phyloP scores from a whole-genome alignment of 2,797 vertebrate genomes.

The Pangasius djambal region DNA sequence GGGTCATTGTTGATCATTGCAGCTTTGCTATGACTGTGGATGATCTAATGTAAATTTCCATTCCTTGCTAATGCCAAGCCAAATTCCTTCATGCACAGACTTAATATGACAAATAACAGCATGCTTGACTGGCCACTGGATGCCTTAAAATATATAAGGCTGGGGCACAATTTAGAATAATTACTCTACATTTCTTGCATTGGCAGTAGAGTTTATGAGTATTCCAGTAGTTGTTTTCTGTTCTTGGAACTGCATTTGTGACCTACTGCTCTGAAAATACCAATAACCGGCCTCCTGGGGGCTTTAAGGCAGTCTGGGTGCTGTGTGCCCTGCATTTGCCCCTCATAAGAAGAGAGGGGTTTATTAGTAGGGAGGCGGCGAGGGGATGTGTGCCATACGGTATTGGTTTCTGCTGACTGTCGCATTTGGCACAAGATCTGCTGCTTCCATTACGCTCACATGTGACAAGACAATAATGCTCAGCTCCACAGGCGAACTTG shows the following conservation, averaged over 20 bases:
- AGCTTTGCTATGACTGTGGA: conserved; percentile 55
- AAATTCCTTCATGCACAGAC: conserved; percentile 36
- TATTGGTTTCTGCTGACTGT: conserved; percentile 59
- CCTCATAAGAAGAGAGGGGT: conserved; percentile 25
- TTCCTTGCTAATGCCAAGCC: conserved; percentile 64
- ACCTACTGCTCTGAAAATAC: conserved; percentile 51
- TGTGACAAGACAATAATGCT: conserved; percentile 58
- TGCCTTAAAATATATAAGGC: conserved; percentile 65
- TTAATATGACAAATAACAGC: conserved; percentile 66
- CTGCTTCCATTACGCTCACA: conserved; percentile 67
- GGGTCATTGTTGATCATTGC: conserved; percentile 9
- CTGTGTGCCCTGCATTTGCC: conserved; percentile 52
- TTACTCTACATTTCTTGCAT: conserved; percentile 50
- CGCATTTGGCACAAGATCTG: conserved; percentile 53
- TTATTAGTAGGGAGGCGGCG: conserved; percentile 23
- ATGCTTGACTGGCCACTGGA: conserved; percentile 68
- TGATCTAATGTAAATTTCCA: conserved; percentile 67
- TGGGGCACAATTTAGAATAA: conserved; percentile 67
- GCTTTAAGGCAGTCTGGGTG: conserved; percentile 39
- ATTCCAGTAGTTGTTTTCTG: conserved; percentile 46
- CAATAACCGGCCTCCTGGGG: conserved; percentile 49
- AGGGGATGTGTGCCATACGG: conserved; percentile 43
- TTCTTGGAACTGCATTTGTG: conserved; percentile 50
- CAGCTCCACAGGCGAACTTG: conserved; percentile 47
- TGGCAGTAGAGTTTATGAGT: conserved; percentile 56